Evolutionary conservation across 2,797 vertebrate species (phyloP), one percentile per base, ranked within the genome.

Genomic region (Petrocephalus sullivani): DNA sequence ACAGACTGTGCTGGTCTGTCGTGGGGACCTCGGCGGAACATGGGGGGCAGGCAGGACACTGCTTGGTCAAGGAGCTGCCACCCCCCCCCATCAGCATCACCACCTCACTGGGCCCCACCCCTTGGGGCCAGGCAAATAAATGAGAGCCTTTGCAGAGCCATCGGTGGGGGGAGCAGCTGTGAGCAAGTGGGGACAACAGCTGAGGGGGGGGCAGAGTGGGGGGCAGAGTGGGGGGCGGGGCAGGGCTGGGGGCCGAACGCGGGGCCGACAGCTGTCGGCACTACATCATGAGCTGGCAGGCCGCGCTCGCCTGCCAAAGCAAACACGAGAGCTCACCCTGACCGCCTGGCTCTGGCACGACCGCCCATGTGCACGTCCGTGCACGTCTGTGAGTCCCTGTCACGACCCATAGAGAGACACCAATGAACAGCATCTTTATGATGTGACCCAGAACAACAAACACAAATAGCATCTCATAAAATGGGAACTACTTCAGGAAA

Each of bases 91-190:
- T 16, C 83, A 57, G 83, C 19, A 85, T 28, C 83, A 85, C 23
- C 51, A 54, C 53, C 83, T 16, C 53, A 23, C 46, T 0, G 21
- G 51, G 49, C 0, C 49, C 12, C 49, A 54, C 83, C 83, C 53
- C 93, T 92, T 92, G 93, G 93, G 94, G 93, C 93, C 94, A 92
- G 91, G 93, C 92, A 93, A 95, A 92, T 95, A 93, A 95, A 95
- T 94, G 93, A 92, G 51, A 92, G 92, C 95, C 95, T 95, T 95
- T 93, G 94, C 89, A 94, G 94, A 89, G 89, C 90, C 88, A 93
- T 93, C 93, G 93, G 89, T 91, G 92, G 89, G 90, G 90, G 91
- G 92, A 95, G 94, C 95, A 96, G 96, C 95, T 96, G 95, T 93
- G 94, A 41, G 92, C 56, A 46, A 92, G 92, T 92, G 93, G 91